A percentile compares a stretch with the other conserved stretches of the same genome.
These are phyloP conservation scores for Amphipyra tragopoginis DNA, from an alignment of 2,888 invertebrate species.

Conservation along the genomic window DNA sequence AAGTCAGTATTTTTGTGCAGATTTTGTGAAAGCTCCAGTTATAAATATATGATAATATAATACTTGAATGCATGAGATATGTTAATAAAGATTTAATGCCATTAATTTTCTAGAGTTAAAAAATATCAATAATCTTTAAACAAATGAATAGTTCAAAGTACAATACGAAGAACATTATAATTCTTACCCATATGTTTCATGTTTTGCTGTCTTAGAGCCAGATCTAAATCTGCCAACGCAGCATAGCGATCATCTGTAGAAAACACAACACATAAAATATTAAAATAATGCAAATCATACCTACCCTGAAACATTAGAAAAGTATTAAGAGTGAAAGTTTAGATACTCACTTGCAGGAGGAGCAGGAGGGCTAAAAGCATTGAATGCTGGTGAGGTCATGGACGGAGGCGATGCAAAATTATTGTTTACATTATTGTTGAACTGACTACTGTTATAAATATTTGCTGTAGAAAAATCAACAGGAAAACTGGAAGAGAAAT, in stretches of 20 bases:
- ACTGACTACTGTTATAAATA: slow-evolving; percentile 92
- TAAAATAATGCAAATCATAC: background rate
- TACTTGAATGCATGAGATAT: too few relatives aligned
- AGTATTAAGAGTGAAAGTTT: background rate
- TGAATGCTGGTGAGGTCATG: slow-evolving; percentile 80
- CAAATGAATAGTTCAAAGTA: too few relatives aligned
- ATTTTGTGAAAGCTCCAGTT: too few relatives aligned
- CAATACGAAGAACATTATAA: background rate
- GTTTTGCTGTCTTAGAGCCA: slow-evolving; percentile 91
- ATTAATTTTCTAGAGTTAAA: too few relatives aligned
- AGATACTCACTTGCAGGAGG: slow-evolving; percentile 76
- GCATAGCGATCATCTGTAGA: slow-evolving; percentile 96
- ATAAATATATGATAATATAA: too few relatives aligned
- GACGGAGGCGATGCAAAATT: slow-evolving; percentile 78
- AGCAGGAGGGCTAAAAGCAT: slow-evolving; percentile 73
- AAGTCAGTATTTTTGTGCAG: too few relatives aligned
- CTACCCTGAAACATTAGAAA: background rate
- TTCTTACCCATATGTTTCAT: slow-evolving; percentile 83
- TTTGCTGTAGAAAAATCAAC: slow-evolving; percentile 93
- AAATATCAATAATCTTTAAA: too few relatives aligned
- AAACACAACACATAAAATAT: slow-evolving; percentile 11
- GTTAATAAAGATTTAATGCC: too few relatives aligned
- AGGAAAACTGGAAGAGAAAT: slow-evolving; percentile 88
- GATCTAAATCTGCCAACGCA: slow-evolving; percentile 97
- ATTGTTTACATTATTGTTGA: slow-evolving; percentile 79